Conservation (phyloP, 1,140 invertebrate species). For the Hylaeus volcanicus region DNA sequence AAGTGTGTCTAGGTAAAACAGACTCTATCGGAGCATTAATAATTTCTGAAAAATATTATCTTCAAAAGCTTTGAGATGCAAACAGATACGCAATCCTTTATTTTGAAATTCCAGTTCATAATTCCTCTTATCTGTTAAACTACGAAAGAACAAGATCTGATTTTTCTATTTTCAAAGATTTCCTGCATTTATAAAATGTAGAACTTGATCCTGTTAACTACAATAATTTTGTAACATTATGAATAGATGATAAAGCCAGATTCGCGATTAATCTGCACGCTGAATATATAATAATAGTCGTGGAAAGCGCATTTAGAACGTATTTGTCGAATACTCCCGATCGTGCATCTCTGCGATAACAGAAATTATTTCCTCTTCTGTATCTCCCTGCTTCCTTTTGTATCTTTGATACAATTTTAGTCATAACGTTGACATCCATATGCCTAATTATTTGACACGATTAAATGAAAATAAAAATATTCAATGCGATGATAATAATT, state of each 20-base stretch:
- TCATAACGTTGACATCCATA: neutral
- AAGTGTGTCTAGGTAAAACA: no score
- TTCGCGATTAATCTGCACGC: slow-evolving; percentile 15
- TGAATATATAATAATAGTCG: slow-evolving; percentile 47
- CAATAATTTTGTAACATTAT: slow-evolving; percentile 22
- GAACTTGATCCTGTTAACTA: no score
- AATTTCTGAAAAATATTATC: no score
- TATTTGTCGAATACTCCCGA: slow-evolving; percentile 21
- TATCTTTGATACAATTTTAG: neutral
- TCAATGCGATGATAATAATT: no score
- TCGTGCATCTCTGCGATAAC: slow-evolving; percentile 3
- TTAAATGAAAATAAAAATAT: neutral
- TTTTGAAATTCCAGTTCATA: no score
- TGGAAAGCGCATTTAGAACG: slow-evolving; percentile 5
- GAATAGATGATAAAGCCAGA: slow-evolving; percentile 31
- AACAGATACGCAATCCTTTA: no score
- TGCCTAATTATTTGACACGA: neutral
- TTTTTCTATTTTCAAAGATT: no score
- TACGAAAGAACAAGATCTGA: no score
- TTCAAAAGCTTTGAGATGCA: no score
- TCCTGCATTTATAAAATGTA: no score
- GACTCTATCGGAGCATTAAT: no score
- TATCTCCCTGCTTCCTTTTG: neutral
- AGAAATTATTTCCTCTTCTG: slow-evolving; percentile 35
- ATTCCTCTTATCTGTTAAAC: no score